Percentiles rank a stretch among this genome's conserved stretches.
Conservation (phyloP, 2,888 invertebrate species). For the Spilosoma lubricipeda region DNA sequence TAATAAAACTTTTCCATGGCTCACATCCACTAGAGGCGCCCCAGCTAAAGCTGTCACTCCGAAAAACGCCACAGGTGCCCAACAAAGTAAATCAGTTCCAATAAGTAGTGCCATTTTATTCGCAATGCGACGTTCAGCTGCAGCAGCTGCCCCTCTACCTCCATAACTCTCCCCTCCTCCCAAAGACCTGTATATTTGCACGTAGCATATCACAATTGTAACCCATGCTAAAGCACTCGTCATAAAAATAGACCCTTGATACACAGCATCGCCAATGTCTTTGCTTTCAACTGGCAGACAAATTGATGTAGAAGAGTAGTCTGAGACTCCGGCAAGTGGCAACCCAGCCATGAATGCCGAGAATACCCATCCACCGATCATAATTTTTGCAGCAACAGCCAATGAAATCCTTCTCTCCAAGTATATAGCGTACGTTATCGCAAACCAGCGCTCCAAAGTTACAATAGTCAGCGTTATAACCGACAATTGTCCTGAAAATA, state of each 20-base stretch:
- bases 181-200: conserved; percentile 93
- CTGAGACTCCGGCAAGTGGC: conserved; percentile 93
- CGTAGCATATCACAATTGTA: conserved; percentile 94
- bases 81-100: conserved; percentile 93
- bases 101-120: conserved; percentile 96
- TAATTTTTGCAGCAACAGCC: conserved; percentile 90
- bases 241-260: conserved; percentile 90
- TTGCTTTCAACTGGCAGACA: conserved; percentile 95
- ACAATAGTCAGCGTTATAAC: conserved; percentile 95
- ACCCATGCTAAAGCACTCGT: conserved; percentile 93
- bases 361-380: conserved; percentile 93
- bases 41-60: conserved; percentile 95
- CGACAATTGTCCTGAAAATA: conserved; percentile 94
- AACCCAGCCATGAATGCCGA: conserved; percentile 91
- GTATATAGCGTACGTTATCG: conserved; percentile 94
- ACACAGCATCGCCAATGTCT: conserved; percentile 89
- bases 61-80: conserved; percentile 96
- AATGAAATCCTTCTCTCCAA: conserved; percentile 92
- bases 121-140: conserved; percentile 91
- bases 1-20: conserved; percentile 92
- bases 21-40: conserved; percentile 93
- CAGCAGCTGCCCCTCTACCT: conserved; percentile 87
- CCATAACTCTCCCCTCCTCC: conserved; percentile 90
- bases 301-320: conserved; percentile 94
- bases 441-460: conserved; percentile 94